phyloP scores from a whole-genome alignment of 2,888 invertebrate species.

The Dorcus parallelipipedus region DNA sequence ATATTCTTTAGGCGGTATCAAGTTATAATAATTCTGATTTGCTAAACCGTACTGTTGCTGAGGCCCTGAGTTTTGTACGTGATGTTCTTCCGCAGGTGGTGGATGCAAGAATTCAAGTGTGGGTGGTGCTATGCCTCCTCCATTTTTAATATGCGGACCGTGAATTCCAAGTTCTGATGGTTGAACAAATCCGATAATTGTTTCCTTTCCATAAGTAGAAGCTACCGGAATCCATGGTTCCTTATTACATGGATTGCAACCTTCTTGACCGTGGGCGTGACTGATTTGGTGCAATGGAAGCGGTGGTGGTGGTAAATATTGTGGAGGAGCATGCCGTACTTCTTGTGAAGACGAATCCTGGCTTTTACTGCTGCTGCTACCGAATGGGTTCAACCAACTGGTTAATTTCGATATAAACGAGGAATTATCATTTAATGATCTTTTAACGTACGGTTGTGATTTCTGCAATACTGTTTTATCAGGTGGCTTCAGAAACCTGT shows the following conservation, averaged over 20 bases:
- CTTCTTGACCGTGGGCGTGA: constrained; percentile 18
- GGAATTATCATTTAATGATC: constrained; percentile 48
- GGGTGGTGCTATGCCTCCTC: constrained; percentile 1
- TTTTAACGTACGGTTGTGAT: constrained; percentile 32
- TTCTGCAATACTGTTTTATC: constrained; percentile 39
- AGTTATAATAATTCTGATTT: too few relatives aligned
- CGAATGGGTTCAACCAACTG: constrained; percentile 60
- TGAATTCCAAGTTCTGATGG: constrained; percentile 22
- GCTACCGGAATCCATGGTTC: constrained; percentile 81
- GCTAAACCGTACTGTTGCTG: not conserved
- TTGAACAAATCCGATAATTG: constrained; percentile 36
- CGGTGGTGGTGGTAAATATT: constrained; percentile 24
- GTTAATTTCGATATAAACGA: constrained; percentile 59
- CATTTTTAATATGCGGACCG: constrained; percentile 13
- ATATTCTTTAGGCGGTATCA: constrained; percentile 1
- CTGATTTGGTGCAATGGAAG: not conserved
- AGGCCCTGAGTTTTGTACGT: constrained; percentile 1
- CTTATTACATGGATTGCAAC: constrained; percentile 74
- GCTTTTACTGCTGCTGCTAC: constrained; percentile 28
- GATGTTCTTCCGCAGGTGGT: constrained; percentile 9
- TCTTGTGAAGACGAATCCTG: constrained; percentile 26
- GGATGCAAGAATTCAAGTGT: not conserved
- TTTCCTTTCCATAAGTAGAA: constrained; percentile 33
- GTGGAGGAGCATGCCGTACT: constrained; percentile 21
- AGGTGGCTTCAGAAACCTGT: constrained; percentile 48